These are phyloP conservation scores for Muscina levida DNA, from an alignment of 2,888 invertebrate species.

Conservation along the genomic window DNA sequence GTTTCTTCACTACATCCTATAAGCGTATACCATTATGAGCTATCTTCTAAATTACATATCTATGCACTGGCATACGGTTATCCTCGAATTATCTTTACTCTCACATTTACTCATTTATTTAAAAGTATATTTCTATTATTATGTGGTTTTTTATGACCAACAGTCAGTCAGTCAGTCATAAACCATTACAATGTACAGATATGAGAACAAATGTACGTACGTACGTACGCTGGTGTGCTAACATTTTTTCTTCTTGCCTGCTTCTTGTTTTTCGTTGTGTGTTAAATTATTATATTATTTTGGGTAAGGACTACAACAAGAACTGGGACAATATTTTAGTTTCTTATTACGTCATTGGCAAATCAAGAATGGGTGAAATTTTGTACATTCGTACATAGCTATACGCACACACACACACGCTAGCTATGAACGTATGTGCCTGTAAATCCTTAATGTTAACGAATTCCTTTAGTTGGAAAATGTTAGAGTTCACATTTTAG, in stretches of 20 bases:
- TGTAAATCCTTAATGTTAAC: slow-evolving; percentile 1
- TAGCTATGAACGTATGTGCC: background rate
- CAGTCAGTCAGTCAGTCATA: slow-evolving; percentile 9
- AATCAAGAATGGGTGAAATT: slow-evolving; percentile 51
- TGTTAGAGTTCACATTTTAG: background rate
- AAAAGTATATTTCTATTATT: background rate
- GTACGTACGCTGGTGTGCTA: slow-evolving; percentile 1
- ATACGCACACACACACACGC: slow-evolving; percentile 3
- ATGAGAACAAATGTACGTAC: background rate
- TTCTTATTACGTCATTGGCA: slow-evolving; percentile 57
- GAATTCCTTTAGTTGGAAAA: slow-evolving; percentile 10
- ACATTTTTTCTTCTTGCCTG: too few species aligned
- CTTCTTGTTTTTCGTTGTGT: slow-evolving; percentile 1
- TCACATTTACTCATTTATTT: too few species aligned
- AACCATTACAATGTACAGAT: slow-evolving; percentile 4
- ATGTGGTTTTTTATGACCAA: slow-evolving; percentile 16
- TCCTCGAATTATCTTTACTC: too few species aligned
- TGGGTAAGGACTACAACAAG: slow-evolving; percentile 15
- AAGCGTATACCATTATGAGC: too few species aligned
- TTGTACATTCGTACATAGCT: background rate
- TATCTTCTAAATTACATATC: too few species aligned
- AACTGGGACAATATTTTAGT: slow-evolving; percentile 55
- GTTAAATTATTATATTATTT: slow-evolving; percentile 19
- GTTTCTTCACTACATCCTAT: too few species aligned
- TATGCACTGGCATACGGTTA: too few species aligned